A percentile compares a stretch with the other conserved stretches of the same genome.
These are phyloP conservation scores for Drepana arcuata DNA, from an alignment of 1,140 invertebrate genomes.

Conservation along the genomic window DNA sequence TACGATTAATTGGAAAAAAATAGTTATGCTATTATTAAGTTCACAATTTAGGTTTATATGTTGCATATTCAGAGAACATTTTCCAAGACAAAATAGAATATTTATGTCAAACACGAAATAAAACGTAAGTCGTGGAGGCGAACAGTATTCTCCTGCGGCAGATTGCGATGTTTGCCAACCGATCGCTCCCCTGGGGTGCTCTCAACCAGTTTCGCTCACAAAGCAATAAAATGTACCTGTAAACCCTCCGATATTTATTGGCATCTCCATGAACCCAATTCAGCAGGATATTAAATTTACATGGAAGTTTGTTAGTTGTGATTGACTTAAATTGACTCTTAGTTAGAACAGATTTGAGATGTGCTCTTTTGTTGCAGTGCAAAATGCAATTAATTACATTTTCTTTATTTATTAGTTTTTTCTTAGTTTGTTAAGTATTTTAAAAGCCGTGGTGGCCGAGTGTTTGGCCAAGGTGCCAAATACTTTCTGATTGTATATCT, in stretches of 20 bases:
- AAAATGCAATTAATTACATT: not conserved
- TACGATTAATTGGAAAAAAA: no score
- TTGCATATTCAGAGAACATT: no score
- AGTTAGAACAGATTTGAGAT: no score
- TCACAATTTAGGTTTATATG: no score
- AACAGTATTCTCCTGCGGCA: constrained; percentile 22
- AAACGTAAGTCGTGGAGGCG: not conserved
- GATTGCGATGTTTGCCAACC: constrained; percentile 49
- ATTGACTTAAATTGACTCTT: not conserved
- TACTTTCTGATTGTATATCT: no score
- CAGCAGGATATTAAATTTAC: constrained; percentile 9
- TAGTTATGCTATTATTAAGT: no score
- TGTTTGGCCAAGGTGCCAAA: no score
- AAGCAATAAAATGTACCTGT: constrained; percentile 37
- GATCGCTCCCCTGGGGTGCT: constrained; percentile 49
- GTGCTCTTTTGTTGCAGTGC: not conserved
- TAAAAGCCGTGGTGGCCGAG: no score
- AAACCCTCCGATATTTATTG: constrained; percentile 23
- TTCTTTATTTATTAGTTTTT: not conserved
- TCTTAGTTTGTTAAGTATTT: not conserved
- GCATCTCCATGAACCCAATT: no score
- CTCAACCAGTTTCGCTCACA: constrained; percentile 30
- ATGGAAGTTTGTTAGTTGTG: not conserved
- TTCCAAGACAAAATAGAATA: no score
- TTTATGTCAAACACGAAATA: constrained; percentile 9